Conservation (phyloP, 2,113 vertebrate genomes). For the Thamnaconus septentrionalis region DNA sequence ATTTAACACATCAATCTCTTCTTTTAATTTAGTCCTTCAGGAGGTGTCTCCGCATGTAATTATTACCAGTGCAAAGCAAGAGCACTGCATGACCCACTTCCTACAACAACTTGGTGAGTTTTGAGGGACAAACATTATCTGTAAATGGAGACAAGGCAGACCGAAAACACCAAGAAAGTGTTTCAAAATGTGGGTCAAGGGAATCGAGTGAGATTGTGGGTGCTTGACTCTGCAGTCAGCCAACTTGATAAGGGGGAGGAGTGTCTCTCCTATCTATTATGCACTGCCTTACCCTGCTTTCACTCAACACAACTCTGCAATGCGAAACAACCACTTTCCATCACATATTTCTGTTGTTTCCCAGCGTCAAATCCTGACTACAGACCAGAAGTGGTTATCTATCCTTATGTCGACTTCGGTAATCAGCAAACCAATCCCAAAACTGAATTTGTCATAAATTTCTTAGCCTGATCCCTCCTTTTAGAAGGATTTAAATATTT, state of each 20-base stretch:
- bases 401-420: slow-evolving; percentile 92
- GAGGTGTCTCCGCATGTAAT: slow-evolving; percentile 84
- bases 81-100: slow-evolving; percentile 81
- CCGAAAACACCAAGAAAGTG: neutral
- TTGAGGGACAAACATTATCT: slow-evolving; percentile 3
- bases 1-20: neutral
- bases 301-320: neutral
- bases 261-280: slow-evolving; percentile 1
- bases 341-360: neutral
- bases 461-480: neutral
- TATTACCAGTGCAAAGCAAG: slow-evolving; percentile 93
- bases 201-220: slow-evolving; percentile 25
- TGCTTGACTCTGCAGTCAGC: slow-evolving; percentile 12
- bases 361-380: slow-evolving; percentile 73
- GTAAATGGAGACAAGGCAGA: neutral
- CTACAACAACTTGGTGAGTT: slow-evolving; percentile 77
- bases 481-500: neutral
- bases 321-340: slow-evolving; percentile 2
- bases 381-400: slow-evolving; percentile 84
- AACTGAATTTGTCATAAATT: neutral
- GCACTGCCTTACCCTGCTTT: neutral
- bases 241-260: slow-evolving; percentile 22
- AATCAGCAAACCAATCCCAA: slow-evolving; percentile 34
- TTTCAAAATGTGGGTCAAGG: slow-evolving; percentile 41
- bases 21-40: slow-evolving; percentile 74